Conservation (phyloP, 2,113 vertebrate species). For the Silurus glanis region DNA sequence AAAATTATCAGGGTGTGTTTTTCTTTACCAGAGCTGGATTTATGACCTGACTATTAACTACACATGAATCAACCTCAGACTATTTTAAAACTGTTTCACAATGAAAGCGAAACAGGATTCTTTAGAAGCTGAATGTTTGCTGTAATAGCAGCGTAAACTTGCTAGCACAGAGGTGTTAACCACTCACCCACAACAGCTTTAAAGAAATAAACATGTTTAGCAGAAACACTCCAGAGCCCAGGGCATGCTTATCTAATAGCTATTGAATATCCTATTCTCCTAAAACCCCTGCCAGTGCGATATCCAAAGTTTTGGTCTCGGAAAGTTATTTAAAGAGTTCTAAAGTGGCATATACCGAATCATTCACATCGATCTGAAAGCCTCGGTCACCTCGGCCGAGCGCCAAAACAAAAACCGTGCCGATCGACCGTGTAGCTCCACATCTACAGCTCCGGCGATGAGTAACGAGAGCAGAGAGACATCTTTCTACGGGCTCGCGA, state of each 20-base stretch:
- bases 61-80: neutral
- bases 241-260: neutral
- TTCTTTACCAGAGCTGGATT: neutral
- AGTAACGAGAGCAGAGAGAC: neutral
- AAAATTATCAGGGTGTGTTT: neutral
- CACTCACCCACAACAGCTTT: too few relatives aligned
- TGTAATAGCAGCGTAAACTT: neutral
- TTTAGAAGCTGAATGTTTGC: too few relatives aligned
- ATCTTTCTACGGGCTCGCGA: neutral
- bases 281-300: neutral
- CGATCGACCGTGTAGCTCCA: neutral
- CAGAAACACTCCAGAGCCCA: neutral
- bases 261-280: neutral
- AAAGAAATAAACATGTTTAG: neutral
- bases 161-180: neutral
- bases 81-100: too few relatives aligned
- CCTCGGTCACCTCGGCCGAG: conserved; percentile 1
- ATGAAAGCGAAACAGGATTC: neutral
- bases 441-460: neutral
- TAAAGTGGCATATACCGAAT: conserved; percentile 18
- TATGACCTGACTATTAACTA: too few relatives aligned
- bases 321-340: neutral
- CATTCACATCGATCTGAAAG: conserved; percentile 4
- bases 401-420: conserved; percentile 3
- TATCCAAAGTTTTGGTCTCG: neutral